Evolutionary conservation across 2,888 invertebrate genomes (phyloP).

Genomic region (Campoletis raptor): DNA sequence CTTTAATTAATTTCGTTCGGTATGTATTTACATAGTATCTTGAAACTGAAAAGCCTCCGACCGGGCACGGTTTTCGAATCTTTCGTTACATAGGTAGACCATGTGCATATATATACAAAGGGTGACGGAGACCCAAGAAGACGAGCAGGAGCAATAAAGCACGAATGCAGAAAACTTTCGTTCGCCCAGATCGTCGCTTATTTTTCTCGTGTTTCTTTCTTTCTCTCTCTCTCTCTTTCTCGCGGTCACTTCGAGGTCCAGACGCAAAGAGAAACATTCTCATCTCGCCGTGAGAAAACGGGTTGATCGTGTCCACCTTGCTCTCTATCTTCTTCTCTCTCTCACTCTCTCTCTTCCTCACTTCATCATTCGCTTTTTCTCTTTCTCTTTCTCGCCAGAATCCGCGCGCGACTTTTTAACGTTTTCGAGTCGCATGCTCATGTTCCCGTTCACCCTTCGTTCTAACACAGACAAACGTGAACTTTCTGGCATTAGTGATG

Average conservation of each 20-base stretch:
- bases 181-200: constrained; percentile 62
- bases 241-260: constrained; percentile 38
- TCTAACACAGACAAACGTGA: constrained; percentile 1
- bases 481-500: constrained; percentile 22
- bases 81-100: constrained; percentile 36
- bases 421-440: constrained; percentile 64
- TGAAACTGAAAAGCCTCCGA: constrained; percentile 53
- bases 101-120: constrained; percentile 44
- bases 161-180: constrained; percentile 67
- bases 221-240: constrained; percentile 37
- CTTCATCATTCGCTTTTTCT: constrained; percentile 24
- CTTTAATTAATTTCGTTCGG: constrained; percentile 65
- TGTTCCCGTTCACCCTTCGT: constrained; percentile 51
- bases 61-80: constrained; percentile 54
- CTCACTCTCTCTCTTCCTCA: constrained; percentile 3
- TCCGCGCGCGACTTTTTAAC: constrained; percentile 69
- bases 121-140: constrained; percentile 58
- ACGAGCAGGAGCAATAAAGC: constrained; percentile 68
- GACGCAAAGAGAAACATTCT: constrained; percentile 51
- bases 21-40: constrained; percentile 34
- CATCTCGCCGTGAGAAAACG: constrained; percentile 72
- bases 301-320: constrained; percentile 68
- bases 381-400: constrained; percentile 39
- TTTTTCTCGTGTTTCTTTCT: constrained; percentile 57
- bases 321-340: constrained; percentile 36